A percentile compares a stretch with the other conserved stretches of the same genome.
Evolutionary conservation across 1,140 invertebrate species (phyloP).

Genomic region (Steinernema khuongi): DNA sequence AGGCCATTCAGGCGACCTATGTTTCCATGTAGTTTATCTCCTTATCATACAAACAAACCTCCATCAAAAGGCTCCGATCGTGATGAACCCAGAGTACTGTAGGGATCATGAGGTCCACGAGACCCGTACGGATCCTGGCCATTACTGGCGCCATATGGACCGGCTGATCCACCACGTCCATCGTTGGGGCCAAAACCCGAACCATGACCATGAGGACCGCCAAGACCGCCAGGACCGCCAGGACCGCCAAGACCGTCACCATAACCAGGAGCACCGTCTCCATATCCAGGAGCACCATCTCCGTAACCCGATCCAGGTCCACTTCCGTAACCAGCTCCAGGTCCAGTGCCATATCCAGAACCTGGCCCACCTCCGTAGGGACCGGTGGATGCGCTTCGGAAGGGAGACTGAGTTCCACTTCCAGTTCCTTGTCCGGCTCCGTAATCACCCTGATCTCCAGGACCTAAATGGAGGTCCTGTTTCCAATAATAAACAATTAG

Average conservation of each 20-base stretch:
- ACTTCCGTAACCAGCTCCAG: conserved; percentile 23
- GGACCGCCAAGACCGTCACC: conserved; percentile 16
- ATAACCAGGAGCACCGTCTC: conserved; percentile 27
- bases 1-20: conserved; percentile 32
- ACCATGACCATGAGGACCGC: conserved; percentile 22
- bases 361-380: conserved; percentile 28
- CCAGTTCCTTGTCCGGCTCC: conserved; percentile 18
- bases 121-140: conserved; percentile 32
- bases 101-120: conserved; percentile 1
- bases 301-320: conserved; percentile 16
- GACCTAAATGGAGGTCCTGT: conserved; percentile 18
- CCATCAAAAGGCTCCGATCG: conserved; percentile 33
- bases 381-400: neutral
- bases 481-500: neutral
- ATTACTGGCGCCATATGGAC: neutral
- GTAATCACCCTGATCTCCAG: neutral
- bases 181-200: conserved; percentile 8
- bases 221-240: conserved; percentile 25
- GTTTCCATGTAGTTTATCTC: neutral
- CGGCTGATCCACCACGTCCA: conserved; percentile 21
- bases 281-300: conserved; percentile 17
- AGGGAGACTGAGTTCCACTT: neutral
- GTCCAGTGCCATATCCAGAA: conserved; percentile 30
- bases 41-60: neutral
- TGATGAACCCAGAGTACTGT: conserved; percentile 38